Evolutionary conservation across 2,797 vertebrate species (phyloP).

Genomic region (Petrocephalus sullivani): DNA sequence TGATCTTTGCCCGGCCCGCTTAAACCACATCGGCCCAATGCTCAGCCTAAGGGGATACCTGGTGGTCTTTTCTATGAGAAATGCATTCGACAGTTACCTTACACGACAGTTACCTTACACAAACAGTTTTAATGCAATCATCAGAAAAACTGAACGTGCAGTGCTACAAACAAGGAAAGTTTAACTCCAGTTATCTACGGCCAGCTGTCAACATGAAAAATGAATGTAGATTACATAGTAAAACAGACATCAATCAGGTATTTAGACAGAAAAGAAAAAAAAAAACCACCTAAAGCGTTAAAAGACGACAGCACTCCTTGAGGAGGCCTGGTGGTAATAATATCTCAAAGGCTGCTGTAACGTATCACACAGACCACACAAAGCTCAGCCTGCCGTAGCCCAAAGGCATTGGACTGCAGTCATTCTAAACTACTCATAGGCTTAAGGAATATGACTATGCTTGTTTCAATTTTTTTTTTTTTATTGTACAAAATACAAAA

Average conservation of each 20-base stretch:
- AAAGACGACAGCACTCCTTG: background rate
- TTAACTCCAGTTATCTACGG: background rate
- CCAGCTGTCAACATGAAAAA: background rate
- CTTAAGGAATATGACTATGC: constrained; percentile 2
- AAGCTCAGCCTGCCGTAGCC: background rate
- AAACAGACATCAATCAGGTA: background rate
- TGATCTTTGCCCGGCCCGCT: background rate
- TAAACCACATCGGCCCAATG: too few relatives aligned
- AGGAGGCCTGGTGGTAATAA: background rate
- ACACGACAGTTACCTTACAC: background rate
- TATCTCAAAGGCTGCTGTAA: background rate
- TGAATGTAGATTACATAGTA: background rate
- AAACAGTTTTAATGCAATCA: background rate
- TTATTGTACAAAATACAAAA: constrained; percentile 75
- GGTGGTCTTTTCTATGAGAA: background rate
- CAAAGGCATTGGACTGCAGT: background rate
- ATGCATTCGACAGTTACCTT: background rate
- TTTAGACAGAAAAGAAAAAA: background rate
- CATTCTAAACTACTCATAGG: background rate
- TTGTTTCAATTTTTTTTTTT: constrained; percentile 37
- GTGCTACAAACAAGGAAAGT: background rate
- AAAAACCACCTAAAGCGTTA: background rate
- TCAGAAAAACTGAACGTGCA: background rate
- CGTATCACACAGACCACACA: background rate
- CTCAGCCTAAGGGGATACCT: background rate